Percentiles rank a stretch among this genome's conserved stretches.
These are phyloP conservation scores for Rhinogobius similis DNA, from an alignment of 2,113 vertebrate species.

Conservation along the genomic window DNA sequence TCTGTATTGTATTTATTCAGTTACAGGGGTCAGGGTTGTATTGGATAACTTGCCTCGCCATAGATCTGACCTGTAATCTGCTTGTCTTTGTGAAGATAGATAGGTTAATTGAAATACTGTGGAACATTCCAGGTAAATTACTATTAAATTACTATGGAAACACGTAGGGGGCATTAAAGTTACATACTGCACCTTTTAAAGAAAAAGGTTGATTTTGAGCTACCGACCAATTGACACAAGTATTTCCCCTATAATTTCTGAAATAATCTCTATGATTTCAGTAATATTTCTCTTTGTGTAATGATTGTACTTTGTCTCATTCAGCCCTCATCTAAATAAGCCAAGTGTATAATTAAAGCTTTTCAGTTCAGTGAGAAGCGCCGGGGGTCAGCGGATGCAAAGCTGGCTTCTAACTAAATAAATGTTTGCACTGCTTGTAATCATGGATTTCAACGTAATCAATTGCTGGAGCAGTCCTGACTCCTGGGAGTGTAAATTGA, in stretches of 20 bases:
- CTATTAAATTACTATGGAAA: no score
- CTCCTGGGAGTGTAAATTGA: neutral
- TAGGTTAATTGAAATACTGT: no score
- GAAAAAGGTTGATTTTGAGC: neutral
- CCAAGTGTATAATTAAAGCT: slow-evolving; percentile 7
- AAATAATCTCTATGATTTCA: neutral
- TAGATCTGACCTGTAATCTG: no score
- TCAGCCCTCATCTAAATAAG: slow-evolving; percentile 2
- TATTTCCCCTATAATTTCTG: neutral
- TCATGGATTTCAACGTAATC: neutral
- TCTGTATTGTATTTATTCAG: no score
- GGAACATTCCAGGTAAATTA: no score
- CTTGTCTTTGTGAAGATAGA: no score
- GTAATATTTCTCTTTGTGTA: neutral
- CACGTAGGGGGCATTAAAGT: no score
- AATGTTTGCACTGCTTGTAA: slow-evolving; percentile 2
- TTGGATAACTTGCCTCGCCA: no score
- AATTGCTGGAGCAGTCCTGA: neutral
- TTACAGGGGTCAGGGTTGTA: no score
- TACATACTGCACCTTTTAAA: neutral
- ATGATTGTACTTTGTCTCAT: neutral
- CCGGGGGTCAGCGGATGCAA: neutral
- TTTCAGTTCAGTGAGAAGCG: neutral
- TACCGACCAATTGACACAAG: neutral
- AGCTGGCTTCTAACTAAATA: neutral